phyloP scores from a whole-genome alignment of 1,140 invertebrate genomes.

The Euwallacea similis region DNA sequence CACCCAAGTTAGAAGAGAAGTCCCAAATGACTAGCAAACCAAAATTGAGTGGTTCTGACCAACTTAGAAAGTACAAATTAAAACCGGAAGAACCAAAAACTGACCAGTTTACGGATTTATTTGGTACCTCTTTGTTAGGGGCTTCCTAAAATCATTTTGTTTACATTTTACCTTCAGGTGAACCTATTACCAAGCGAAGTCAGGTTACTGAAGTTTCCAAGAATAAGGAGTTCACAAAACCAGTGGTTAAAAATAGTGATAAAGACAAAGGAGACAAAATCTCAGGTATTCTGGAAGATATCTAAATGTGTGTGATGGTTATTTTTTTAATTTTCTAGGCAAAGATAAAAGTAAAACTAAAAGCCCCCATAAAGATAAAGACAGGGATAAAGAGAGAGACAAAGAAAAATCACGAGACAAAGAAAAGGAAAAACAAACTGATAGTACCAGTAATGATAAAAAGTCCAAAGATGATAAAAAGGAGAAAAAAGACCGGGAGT shows the following conservation, averaged over 20 bases:
- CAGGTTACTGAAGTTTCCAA: constrained; percentile 62
- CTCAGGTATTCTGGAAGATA: not conserved
- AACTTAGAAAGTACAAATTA: constrained; percentile 66
- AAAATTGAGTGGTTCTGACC: constrained; percentile 63
- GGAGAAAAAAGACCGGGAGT: constrained; percentile 64
- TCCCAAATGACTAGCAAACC: constrained; percentile 66
- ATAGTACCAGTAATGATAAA: constrained; percentile 47
- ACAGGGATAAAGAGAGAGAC: constrained; percentile 53
- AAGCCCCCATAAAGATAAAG: constrained; percentile 58
- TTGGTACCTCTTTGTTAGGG: constrained; percentile 58
- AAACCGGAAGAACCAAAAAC: constrained; percentile 64
- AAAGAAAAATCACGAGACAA: constrained; percentile 58
- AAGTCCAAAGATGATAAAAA: constrained; percentile 63
- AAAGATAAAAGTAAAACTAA: constrained; percentile 64
- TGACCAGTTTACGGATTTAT: constrained; percentile 71
- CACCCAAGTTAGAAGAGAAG: constrained; percentile 44
- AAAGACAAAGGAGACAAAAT: constrained; percentile 45
- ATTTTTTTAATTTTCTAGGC: constrained; percentile 47
- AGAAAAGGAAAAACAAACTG: constrained; percentile 60
- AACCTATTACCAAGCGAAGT: constrained; percentile 71
- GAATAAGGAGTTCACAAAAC: constrained; percentile 37
- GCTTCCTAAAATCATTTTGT: not conserved
- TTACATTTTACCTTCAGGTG: constrained; percentile 10
- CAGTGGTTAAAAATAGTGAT: constrained; percentile 24
- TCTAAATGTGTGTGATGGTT: constrained; percentile 38